phyloP scores from a whole-genome alignment of 2,888 invertebrate species.

The Heteromurus nitidus region DNA sequence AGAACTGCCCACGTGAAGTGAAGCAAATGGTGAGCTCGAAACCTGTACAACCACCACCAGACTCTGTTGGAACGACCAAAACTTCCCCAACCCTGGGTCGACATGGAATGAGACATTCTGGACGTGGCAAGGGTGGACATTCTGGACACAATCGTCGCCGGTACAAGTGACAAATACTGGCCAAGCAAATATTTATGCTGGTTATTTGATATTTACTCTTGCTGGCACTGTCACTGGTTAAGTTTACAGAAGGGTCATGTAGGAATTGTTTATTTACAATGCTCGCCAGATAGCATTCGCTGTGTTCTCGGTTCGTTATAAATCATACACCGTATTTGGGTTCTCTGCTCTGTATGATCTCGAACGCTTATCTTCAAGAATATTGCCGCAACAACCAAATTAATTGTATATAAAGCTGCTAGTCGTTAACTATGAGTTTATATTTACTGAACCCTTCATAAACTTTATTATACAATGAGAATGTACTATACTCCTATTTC shows the following conservation, averaged over 20 bases:
- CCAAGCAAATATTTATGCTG: conserved; percentile 26
- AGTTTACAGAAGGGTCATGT: not conserved
- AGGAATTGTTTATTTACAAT: not conserved
- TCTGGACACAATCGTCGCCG: conserved; percentile 40
- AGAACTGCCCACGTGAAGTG: not conserved
- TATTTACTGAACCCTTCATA: not conserved
- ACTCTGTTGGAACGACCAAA: conserved; percentile 12
- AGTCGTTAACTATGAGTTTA: not conserved
- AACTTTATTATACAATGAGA: not conserved
- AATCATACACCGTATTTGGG: not conserved
- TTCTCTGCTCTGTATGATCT: not conserved
- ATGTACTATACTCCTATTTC: not conserved
- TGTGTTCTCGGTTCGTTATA: not conserved
- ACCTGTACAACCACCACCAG: conserved; percentile 2
- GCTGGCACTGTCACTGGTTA: not conserved
- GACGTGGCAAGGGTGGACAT: conserved; percentile 37
- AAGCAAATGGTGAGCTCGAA: not conserved
- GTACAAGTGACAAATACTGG: conserved; percentile 54
- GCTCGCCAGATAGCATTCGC: conserved; percentile 35
- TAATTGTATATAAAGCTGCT: not conserved
- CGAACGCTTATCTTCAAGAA: too few species aligned
- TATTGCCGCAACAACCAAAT: too few species aligned
- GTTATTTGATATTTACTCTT: conserved; percentile 49
- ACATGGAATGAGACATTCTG: conserved; percentile 10
- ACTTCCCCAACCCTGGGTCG: conserved; percentile 4